These are phyloP conservation scores for Synergus laeviventris DNA, from an alignment of 2,888 invertebrate species.

Conservation along the genomic window DNA sequence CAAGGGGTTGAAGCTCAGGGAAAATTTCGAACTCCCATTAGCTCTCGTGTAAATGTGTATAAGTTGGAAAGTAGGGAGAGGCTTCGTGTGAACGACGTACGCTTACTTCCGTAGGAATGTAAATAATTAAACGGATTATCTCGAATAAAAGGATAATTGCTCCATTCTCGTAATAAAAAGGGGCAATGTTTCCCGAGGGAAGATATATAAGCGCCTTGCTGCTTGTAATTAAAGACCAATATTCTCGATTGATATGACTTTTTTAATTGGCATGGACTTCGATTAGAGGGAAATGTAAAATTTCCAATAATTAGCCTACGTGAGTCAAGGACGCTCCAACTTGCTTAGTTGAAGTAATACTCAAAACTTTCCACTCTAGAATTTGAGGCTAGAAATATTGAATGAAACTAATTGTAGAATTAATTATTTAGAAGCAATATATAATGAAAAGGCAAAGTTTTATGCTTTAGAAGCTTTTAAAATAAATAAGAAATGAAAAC, in stretches of 20 bases:
- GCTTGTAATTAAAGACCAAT: conserved; percentile 29
- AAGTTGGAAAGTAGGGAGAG: conserved; percentile 32
- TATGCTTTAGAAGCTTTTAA: background rate
- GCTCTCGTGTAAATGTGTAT: background rate
- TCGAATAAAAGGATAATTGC: conserved; percentile 36
- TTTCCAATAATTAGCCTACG: conserved; percentile 20
- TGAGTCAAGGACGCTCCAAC: conserved; percentile 17
- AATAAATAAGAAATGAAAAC: background rate
- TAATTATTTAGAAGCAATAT: background rate
- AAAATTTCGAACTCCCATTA: conserved; percentile 22
- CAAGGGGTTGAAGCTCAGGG: background rate
- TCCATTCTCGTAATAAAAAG: conserved; percentile 26
- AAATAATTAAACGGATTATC: conserved; percentile 38
- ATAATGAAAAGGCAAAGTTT: background rate
- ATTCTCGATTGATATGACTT: conserved; percentile 29
- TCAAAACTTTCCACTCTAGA: conserved; percentile 17
- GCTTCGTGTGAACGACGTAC: conserved; percentile 15
- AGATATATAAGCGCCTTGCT: background rate
- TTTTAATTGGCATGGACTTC: conserved; percentile 15
- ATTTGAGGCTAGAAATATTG: background rate
- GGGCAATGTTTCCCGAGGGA: conserved; percentile 27
- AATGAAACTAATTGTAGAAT: background rate
- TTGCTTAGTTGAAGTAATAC: conserved; percentile 17
- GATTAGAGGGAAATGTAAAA: conserved; percentile 24
- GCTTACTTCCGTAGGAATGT: conserved; percentile 36